phyloP scores from a whole-genome alignment of 2,888 invertebrate genomes.

The Agonopterix alstromeriana region DNA sequence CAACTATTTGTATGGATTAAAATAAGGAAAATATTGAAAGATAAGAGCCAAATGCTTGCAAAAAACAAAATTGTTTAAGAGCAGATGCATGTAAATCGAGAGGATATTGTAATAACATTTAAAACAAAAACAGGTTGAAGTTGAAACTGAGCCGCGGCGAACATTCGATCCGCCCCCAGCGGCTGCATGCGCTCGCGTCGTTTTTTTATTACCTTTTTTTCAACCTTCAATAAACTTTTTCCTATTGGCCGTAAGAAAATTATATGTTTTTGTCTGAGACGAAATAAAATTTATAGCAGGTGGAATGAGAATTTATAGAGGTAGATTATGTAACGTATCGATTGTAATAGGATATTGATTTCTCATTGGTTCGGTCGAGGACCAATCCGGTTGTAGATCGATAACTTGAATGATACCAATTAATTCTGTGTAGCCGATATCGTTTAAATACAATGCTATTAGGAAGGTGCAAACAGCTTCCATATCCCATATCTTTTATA shows the following conservation, averaged over 20 bases:
- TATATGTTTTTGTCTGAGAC: slow-evolving; percentile 45
- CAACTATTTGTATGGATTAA: not conserved
- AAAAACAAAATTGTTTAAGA: not conserved
- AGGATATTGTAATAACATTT: slow-evolving; percentile 19
- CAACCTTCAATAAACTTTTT: slow-evolving; percentile 63
- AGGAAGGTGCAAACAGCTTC: too few species aligned
- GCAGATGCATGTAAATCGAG: slow-evolving; percentile 5
- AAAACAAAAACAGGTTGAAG: slow-evolving; percentile 57
- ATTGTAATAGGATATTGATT: slow-evolving; percentile 41
- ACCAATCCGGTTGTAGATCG: slow-evolving; percentile 42
- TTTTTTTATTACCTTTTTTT: slow-evolving; percentile 49
- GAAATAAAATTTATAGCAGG: slow-evolving; percentile 71
- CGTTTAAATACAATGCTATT: too few species aligned
- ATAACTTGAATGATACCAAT: slow-evolving; percentile 16
- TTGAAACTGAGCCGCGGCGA: slow-evolving; percentile 44
- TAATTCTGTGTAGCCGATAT: not conserved
- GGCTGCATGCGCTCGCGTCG: slow-evolving; percentile 37
- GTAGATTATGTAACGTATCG: slow-evolving; percentile 37
- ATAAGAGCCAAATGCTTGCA: not conserved
- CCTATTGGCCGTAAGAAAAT: slow-evolving; percentile 68
- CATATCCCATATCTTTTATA: too few species aligned
- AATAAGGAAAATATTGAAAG: not conserved
- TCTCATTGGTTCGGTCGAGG: slow-evolving; percentile 32
- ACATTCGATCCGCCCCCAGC: slow-evolving; percentile 59
- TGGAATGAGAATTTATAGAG: slow-evolving; percentile 29